Evolutionary conservation across 2,888 invertebrate genomes (phyloP).

Genomic region (Drosophila mimetica): DNA sequence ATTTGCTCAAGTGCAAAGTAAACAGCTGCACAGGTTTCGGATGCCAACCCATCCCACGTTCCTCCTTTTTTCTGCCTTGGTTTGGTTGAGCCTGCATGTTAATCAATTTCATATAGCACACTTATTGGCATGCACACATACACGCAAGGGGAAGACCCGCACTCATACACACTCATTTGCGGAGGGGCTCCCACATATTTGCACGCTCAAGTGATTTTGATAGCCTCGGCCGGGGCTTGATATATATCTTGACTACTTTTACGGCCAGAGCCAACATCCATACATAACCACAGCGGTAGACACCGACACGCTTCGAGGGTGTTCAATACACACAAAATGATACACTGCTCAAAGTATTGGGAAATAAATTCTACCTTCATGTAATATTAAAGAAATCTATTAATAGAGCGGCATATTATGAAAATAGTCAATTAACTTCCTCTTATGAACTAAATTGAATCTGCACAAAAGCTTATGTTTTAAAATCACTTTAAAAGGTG

Average conservation of each 20-base stretch:
- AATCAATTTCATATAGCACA: slow-evolving; percentile 70
- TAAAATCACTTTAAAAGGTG: too few relatives aligned
- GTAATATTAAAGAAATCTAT: too few relatives aligned
- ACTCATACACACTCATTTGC: slow-evolving; percentile 12
- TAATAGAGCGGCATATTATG: too few relatives aligned
- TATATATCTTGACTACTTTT: slow-evolving; percentile 39
- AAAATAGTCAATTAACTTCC: too few relatives aligned
- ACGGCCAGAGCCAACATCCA: slow-evolving; percentile 27
- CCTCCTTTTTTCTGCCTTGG: slow-evolving; percentile 10
- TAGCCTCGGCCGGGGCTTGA: slow-evolving; percentile 22
- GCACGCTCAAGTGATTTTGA: slow-evolving; percentile 59
- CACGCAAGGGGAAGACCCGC: slow-evolving; percentile 14
- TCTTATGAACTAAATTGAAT: background rate
- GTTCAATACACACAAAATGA: slow-evolving; percentile 33
- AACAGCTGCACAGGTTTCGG: slow-evolving; percentile 51
- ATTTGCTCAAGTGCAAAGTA: slow-evolving; percentile 56
- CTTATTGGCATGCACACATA: slow-evolving; percentile 53
- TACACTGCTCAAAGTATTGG: background rate
- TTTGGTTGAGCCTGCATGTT: slow-evolving; percentile 47
- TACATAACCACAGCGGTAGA: slow-evolving; percentile 10
- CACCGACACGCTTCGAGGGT: slow-evolving; percentile 35
- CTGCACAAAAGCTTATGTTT: too few relatives aligned
- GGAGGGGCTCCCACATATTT: slow-evolving; percentile 40
- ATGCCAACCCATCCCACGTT: slow-evolving; percentile 3
- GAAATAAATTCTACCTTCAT: too few relatives aligned